A percentile compares a stretch with the other conserved stretches of the same genome.
Conservation (phyloP, 2,797 vertebrate genomes). For the Sebastes aleutianus region DNA sequence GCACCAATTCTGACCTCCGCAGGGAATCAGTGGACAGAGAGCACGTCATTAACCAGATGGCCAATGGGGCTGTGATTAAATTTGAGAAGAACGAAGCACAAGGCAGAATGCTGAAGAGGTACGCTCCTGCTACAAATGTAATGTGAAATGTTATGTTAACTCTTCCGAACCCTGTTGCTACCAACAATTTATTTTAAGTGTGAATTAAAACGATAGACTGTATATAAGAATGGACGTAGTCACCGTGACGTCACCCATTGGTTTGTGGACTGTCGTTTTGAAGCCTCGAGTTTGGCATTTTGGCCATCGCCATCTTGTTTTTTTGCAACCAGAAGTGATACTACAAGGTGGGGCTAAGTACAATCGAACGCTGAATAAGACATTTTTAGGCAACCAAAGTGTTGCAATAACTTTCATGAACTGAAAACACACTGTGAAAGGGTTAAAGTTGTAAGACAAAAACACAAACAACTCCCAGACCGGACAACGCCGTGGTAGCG, state of each 20-base stretch:
- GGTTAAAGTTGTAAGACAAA: too few species aligned
- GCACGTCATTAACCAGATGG: slow-evolving; percentile 76
- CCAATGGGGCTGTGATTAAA: slow-evolving; percentile 63
- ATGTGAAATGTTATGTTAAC: not conserved
- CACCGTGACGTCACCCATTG: not conserved
- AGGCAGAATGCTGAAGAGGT: slow-evolving; percentile 85
- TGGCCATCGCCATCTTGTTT: fast-evolving
- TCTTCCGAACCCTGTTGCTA: not conserved
- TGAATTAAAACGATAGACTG: not conserved
- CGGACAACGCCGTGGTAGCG: fast-evolving
- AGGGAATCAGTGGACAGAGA: slow-evolving; percentile 90
- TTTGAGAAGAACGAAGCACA: slow-evolving; percentile 71
- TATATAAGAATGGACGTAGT: not conserved
- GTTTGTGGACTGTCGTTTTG: not conserved
- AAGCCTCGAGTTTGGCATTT: too few species aligned
- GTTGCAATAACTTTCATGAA: not conserved
- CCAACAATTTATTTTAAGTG: not conserved
- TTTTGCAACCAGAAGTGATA: too few species aligned
- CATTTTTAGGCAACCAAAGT: not conserved
- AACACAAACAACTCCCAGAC: too few species aligned
- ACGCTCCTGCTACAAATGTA: not conserved
- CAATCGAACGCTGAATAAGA: not conserved
- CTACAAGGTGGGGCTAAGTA: not conserved
- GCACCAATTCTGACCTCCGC: slow-evolving; percentile 86
- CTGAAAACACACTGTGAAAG: too few species aligned